These are phyloP conservation scores for Hydroisotoma schaefferi DNA, from an alignment of 2,888 invertebrate genomes.

Conservation along the genomic window DNA sequence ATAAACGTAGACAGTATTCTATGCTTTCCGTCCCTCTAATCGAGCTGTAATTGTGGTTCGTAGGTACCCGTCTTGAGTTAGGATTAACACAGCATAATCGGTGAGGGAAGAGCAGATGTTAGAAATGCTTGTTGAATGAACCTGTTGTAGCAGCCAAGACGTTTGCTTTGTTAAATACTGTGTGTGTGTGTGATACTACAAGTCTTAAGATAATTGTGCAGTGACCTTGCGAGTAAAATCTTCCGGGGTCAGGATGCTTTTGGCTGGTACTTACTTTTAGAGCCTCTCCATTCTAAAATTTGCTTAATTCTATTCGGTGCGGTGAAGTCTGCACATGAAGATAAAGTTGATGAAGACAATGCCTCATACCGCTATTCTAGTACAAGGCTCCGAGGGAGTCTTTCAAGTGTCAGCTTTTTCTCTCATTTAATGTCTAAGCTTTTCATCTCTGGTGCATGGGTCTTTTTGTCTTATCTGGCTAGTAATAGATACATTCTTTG, in stretches of 20 bases:
- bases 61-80: too few species aligned
- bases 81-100: too few species aligned
- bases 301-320: neutral
- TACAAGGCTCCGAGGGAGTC: neutral
- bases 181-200: too few species aligned
- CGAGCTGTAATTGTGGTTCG: too few species aligned
- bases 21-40: too few species aligned
- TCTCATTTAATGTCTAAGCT: neutral
- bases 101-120: conserved; percentile 18
- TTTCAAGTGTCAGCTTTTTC: neutral
- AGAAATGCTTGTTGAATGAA: neutral
- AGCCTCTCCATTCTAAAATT: neutral
- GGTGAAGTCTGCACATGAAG: too few species aligned
- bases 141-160: neutral
- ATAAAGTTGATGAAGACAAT: neutral
- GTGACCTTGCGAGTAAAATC: conserved; percentile 21
- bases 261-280: neutral
- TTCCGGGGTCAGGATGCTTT: conserved; percentile 6
- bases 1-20: too few species aligned
- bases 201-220: conserved; percentile 35
- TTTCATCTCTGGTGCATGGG: neutral
- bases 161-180: too few species aligned
- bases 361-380: neutral
- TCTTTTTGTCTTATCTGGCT: neutral
- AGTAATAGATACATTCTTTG: neutral